Base-by-base conservation (phyloP, 2,888 invertebrate species). In the Petrolisthes cinctipes region DNA sequence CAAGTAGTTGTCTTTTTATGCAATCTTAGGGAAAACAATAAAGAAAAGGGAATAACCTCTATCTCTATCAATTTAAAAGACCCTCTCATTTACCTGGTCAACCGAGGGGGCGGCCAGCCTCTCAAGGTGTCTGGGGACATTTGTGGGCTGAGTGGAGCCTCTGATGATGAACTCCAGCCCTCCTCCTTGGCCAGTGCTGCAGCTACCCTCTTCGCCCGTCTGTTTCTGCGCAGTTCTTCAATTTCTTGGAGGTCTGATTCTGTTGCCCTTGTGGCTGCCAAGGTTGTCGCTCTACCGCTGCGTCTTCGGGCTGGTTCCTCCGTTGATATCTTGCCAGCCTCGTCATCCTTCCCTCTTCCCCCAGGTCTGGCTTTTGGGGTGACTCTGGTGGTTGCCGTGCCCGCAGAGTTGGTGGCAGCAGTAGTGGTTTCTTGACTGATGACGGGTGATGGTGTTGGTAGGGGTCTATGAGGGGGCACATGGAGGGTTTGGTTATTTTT, bases 81-180 rank as follows among this genome's bases (percentile, higher is more conserved):
- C 37, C 37, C 37, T 37, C 37, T 37, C 37, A 37, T 37, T 37
- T 53, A 90, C 90, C 90, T 90, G 66, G 90, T 89, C 1, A 90
- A 76, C 61, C 90, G 80, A 4, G 90, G 89, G 53, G 90, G 90
- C 56, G 90, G 90, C 90, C 90, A 90, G 20, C 90, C 90, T 79
- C 90, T 82, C 2, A 90, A 84, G 11, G 86, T 86, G 56, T 90
- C 90, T 17, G 90, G 90, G 37, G 90, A 90, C 89, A 90, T 88
- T 71, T 89, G 90, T 14, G 89, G 89, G 51, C 87, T 89, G 9
- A 89, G 78, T 11, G 89, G 87, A 7, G 89, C 89, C 76, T 89
- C 89, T 23, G 89, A 89, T 11, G 89, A 89, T 14, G 89, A 89
- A 83, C 89, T 89, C 89, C 89, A 89, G 66, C 85, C 85, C 57